A percentile compares a stretch with the other conserved stretches of the same genome.
Evolutionary conservation across 2,888 invertebrate species (phyloP).

Genomic region (Liodrosophila aerea): DNA sequence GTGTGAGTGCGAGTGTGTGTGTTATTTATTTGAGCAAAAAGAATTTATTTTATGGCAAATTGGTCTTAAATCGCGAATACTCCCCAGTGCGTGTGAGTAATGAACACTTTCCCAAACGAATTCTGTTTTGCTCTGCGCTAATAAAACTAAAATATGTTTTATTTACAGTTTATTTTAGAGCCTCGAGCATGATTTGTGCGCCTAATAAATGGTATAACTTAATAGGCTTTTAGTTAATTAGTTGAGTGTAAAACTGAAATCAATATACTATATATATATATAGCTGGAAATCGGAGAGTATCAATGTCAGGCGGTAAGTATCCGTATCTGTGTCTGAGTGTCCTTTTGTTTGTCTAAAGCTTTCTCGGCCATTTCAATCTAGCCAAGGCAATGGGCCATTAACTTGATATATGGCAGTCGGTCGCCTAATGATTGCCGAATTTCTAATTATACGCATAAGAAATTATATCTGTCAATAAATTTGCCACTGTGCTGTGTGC

Average conservation of each 20-base stretch:
- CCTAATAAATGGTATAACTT: constrained; percentile 5
- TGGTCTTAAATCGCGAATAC: constrained; percentile 48
- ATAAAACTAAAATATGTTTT: neutral
- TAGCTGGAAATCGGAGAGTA: constrained; percentile 24
- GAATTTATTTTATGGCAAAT: constrained; percentile 62
- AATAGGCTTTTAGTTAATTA: constrained; percentile 40
- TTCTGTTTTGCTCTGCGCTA: constrained; percentile 6
- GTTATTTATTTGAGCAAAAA: constrained; percentile 61
- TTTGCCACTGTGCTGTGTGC: constrained; percentile 70
- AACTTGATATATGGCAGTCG: constrained; percentile 68
- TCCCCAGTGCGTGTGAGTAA: constrained; percentile 39
- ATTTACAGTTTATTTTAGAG: neutral
- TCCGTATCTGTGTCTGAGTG: constrained; percentile 14
- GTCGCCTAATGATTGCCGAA: constrained; percentile 76
- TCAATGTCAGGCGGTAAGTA: constrained; percentile 16
- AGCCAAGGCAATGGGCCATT: constrained; percentile 64
- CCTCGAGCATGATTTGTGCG: neutral
- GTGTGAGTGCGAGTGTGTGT: constrained; percentile 3
- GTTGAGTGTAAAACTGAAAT: constrained; percentile 7
- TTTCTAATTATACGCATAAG: constrained; percentile 78
- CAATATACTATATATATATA: constrained; percentile 19
- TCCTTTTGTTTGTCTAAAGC: constrained; percentile 21
- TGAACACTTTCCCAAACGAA: constrained; percentile 36
- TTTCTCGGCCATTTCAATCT: constrained; percentile 49
- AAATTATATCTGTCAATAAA: constrained; percentile 80